Evolutionary conservation across 2,888 invertebrate species (phyloP).

Genomic region (Mystacides longicornis): DNA sequence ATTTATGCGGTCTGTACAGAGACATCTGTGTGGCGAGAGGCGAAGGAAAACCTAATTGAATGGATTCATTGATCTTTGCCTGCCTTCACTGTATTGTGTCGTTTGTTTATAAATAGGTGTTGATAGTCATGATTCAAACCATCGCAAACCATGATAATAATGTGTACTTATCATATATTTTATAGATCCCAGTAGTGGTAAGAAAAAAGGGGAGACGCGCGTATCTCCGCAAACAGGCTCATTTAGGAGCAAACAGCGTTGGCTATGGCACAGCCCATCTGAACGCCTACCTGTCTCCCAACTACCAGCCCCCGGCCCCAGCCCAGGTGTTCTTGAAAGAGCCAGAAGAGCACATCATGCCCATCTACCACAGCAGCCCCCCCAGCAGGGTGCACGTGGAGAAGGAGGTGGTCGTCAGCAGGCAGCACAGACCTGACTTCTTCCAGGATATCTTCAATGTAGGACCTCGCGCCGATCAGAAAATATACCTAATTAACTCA

Average conservation of each 20-base stretch:
- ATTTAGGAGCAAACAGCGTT: background rate
- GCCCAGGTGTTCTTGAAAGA: background rate
- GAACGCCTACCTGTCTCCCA: conserved; percentile 13
- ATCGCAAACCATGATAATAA: too few species aligned
- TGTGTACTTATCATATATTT: background rate
- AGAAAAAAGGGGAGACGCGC: background rate
- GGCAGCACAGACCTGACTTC: conserved; percentile 32
- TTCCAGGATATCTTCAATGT: conserved; percentile 59
- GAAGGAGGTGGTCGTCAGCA: conserved; percentile 2
- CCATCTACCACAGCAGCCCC: background rate
- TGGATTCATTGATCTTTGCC: too few species aligned
- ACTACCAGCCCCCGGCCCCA: conserved; percentile 1
- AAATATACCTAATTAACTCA: too few species aligned
- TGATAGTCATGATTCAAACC: background rate
- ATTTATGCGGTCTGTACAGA: too few species aligned
- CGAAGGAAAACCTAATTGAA: too few species aligned
- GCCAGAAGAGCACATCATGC: background rate
- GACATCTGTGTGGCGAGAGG: too few species aligned
- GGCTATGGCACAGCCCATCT: conserved; percentile 13
- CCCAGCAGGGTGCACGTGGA: background rate
- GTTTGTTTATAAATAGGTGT: background rate
- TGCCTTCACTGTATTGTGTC: background rate
- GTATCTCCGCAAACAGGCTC: background rate
- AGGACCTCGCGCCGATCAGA: too few species aligned
- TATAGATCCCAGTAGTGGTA: background rate